Conservation (phyloP, 1,140 invertebrate genomes). For the Nebria ingens region DNA sequence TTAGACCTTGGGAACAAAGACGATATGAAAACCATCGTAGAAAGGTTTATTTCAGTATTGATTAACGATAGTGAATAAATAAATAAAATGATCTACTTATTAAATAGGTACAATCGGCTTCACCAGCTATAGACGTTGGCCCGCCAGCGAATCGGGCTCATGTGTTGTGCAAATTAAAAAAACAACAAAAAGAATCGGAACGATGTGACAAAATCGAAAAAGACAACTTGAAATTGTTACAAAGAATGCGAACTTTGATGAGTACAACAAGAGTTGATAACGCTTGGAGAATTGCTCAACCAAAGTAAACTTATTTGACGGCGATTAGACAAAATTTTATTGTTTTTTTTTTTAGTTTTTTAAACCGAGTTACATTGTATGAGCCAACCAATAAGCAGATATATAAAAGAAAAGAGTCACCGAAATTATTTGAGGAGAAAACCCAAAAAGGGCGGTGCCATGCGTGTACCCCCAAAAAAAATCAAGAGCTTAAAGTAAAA, state of each 20-base stretch:
- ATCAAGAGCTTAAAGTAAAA: no score
- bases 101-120: slow-evolving; percentile 39
- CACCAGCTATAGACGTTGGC: slow-evolving; percentile 43
- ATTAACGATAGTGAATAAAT: slow-evolving; percentile 13
- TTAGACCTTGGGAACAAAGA: slow-evolving; percentile 39
- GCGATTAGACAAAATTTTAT: not conserved
- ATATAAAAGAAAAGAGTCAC: slow-evolving; percentile 13
- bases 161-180: slow-evolving; percentile 44
- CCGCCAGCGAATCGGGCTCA: slow-evolving; percentile 39
- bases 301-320: slow-evolving; percentile 33
- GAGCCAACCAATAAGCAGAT: slow-evolving; percentile 11
- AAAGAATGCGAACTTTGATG: slow-evolving; percentile 42
- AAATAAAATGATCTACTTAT: no score
- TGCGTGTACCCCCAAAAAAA: slow-evolving; percentile 27
- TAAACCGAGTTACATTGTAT: slow-evolving; percentile 35
- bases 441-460: slow-evolving; percentile 21
- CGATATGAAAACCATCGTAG: slow-evolving; percentile 38
- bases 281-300: slow-evolving; percentile 40
- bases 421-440: slow-evolving; percentile 19
- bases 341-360: slow-evolving; percentile 28
- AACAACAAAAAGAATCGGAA: slow-evolving; percentile 44
- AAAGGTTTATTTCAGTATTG: slow-evolving; percentile 30
- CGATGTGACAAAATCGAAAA: slow-evolving; percentile 38
- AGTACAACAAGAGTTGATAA: slow-evolving; percentile 43
- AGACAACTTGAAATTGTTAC: slow-evolving; percentile 45